Evolutionary conservation across 2,888 invertebrate genomes (phyloP).

Genomic region (Sarcophaga rosellei): DNA sequence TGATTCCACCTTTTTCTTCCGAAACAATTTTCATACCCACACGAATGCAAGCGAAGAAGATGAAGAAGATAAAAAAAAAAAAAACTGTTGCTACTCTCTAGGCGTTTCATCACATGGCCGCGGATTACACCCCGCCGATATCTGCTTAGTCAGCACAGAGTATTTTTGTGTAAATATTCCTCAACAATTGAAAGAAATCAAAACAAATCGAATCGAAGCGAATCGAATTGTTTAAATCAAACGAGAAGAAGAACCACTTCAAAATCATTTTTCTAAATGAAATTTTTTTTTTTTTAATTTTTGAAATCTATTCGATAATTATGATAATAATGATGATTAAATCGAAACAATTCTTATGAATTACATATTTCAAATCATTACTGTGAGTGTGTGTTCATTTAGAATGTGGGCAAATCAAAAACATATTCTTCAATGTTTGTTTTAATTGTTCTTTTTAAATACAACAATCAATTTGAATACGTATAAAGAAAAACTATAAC

Average conservation of each 20-base stretch:
- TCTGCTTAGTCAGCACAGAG: not conserved
- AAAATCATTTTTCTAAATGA: conserved; percentile 1
- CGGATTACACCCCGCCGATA: not conserved
- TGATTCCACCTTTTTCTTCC: conserved; percentile 19
- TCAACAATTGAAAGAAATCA: conserved; percentile 42
- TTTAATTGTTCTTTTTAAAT: conserved; percentile 47
- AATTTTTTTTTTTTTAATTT: not conserved
- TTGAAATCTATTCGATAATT: conserved; percentile 37
- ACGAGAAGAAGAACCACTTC: conserved; percentile 13
- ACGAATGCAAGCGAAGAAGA: not conserved
- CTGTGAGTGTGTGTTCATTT: conserved; percentile 14
- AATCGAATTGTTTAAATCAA: not conserved
- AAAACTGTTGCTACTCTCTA: conserved; percentile 47
- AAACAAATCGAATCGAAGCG: conserved; percentile 16
- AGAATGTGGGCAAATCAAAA: conserved; percentile 49
- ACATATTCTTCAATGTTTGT: conserved; percentile 15
- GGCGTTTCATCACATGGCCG: conserved; percentile 3
- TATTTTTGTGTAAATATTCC: conserved; percentile 22
- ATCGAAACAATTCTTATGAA: not conserved
- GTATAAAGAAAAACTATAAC: too few species aligned
- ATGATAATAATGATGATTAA: conserved; percentile 8
- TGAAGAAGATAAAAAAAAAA: not conserved
- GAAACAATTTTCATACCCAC: not conserved
- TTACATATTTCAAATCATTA: conserved; percentile 2
- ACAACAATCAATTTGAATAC: conserved; percentile 18